Evolutionary conservation across 2,888 invertebrate species (phyloP), one percentile per base, ranked within the genome.

Genomic region (Hirtodrosophila trivittata): DNA sequence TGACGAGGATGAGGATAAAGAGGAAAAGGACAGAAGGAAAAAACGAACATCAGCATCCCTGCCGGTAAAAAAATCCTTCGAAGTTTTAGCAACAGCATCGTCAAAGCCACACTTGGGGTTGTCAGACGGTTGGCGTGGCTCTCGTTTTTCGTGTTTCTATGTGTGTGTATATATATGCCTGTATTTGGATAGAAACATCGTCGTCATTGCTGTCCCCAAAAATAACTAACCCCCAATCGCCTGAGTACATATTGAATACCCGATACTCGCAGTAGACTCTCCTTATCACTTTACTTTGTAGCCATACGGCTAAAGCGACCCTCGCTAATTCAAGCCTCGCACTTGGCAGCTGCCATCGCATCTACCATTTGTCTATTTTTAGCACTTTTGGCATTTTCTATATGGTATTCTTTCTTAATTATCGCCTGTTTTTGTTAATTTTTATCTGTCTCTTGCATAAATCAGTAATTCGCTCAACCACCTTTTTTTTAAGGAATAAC

Each of bases 191-290:
- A 32, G 41, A 26, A 67, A 54, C 74, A 57, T 54, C 60, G 68
- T 33, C 62, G 60, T 55, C 46, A 51, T 41, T 73, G 56, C 47
- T 66, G 74, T 73, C 43, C 74, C 81, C 84, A 84, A 84, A 77
- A 80, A 84, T 77, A 77, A 81, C 77, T 77, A 74, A 77, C 77
- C 77, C 77, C 70, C 77, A 70, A 59, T 52, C 37, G 62, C 38
- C 51, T 56, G 51, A 39, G 14, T 54, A 49, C 46, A 49, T 47
- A 45, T 16, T n/a, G 41, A 66, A 18, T 30, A 37, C 46, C 13
- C 32, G 43, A 47, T 55, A 62, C 51, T 30, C 35, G 26, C 32
- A 37, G 56, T 21, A 37, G 60, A 60, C 59, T 60, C 62, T 52
- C 43, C 46, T 38, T 43, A 32, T 37, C 54, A 47, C 18, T 52